Evolutionary conservation across 2,797 vertebrate genomes (phyloP).

Genomic region (Hypotaenidia philippensis): DNA sequence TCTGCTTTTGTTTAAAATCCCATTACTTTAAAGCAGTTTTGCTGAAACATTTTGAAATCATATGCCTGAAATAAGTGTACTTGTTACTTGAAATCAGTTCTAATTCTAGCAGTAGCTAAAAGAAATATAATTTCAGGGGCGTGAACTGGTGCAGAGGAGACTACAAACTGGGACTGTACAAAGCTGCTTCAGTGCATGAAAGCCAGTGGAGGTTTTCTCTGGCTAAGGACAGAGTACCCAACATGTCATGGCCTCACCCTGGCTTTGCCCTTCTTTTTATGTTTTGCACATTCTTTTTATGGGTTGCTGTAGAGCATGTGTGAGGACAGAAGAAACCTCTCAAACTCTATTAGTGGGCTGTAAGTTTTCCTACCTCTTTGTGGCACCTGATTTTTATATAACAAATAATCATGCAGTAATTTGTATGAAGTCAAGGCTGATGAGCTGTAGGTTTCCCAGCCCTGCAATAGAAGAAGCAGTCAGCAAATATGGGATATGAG

Average conservation of each 20-base stretch:
- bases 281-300: neutral
- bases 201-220: neutral
- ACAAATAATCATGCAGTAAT: neutral
- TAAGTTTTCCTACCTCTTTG: neutral
- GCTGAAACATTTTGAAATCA: neutral
- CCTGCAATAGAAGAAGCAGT: neutral
- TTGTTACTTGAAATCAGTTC: neutral
- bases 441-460: neutral
- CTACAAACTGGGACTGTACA: neutral
- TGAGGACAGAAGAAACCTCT: neutral
- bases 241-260: neutral
- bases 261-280: neutral
- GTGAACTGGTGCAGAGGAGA: neutral
- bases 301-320: neutral
- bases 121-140: neutral
- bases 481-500: neutral
- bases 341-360: neutral
- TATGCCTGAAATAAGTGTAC: neutral
- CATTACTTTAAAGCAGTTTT: neutral
- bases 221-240: neutral
- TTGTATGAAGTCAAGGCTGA: neutral
- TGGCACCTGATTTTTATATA: neutral
- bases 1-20: neutral
- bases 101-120: neutral
- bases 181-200: neutral